Base-by-base conservation (phyloP, 2,888 invertebrate genomes). In the Drosophila greeni region DNA sequence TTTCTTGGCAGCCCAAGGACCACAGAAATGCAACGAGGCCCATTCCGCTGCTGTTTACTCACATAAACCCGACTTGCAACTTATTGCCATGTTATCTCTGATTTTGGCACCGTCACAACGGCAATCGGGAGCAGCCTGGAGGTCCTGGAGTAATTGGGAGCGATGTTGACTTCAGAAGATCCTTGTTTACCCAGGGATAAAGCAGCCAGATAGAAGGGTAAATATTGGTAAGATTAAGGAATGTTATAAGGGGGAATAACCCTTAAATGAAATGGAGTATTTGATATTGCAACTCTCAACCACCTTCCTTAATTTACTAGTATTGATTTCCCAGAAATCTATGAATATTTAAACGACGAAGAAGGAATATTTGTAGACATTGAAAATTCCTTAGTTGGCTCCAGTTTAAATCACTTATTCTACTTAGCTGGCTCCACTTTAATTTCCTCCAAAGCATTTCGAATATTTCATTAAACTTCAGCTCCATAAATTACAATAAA, bases 1-100 rank as follows among this genome's bases (percentile, higher is more conserved):
- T 69, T 82, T 76, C 72, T 78, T 78, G 78, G 74, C 78, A 82
- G 59, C 69, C 69, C 40, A 53, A 58, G 52, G 31, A 31, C 64
- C 51, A 52, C 34, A 34, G 24, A 51, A 65, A 47, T 36, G 36
- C 42, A 47, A 58, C 47, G 36, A 40, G 48, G 48, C 58, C 16
- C 51, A 45, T 47, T 42, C 20, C 51, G 58, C 40, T 40, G 29
- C 59, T 57, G 51, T 67, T 66, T 66, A 51, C 40, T 48, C 37
- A 58, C 53, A 58, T 58, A 60, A 52, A 54, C 65, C 34, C 54
- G 65, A 66, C 65, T 66, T 53, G 66, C 66, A 65, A 65, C 65
- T 65, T 64, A 66, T 74, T 51, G 79, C 70, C 55, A 69, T 40
- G 69, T 52, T 47, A 64, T 74, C 65, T 65, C 33, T 54, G 65